phyloP scores from a whole-genome alignment of 2,888 invertebrate species.

The Hololepta plana region DNA sequence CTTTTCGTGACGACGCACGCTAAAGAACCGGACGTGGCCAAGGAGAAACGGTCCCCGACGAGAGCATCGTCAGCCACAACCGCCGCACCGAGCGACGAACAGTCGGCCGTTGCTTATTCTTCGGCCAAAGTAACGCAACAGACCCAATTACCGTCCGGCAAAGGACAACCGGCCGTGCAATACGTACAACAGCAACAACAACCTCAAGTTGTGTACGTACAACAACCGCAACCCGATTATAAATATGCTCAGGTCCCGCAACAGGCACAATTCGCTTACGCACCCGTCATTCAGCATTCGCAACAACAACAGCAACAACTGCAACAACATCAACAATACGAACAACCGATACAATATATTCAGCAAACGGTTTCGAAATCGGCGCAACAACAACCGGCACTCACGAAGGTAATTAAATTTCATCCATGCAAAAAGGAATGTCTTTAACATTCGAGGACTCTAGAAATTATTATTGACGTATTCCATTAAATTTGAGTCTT shows the following conservation, averaged over 20 bases:
- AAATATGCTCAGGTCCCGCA: slow-evolving; percentile 8
- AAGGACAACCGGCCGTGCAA: slow-evolving; percentile 8
- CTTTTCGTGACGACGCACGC: slow-evolving; percentile 6
- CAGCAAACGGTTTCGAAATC: slow-evolving; percentile 1
- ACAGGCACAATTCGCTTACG: slow-evolving; percentile 7
- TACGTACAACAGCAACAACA: slow-evolving; percentile 10
- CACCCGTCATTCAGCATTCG: slow-evolving; percentile 6
- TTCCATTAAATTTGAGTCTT: too few relatives aligned
- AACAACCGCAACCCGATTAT: slow-evolving; percentile 7
- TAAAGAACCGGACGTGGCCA: slow-evolving; percentile 7
- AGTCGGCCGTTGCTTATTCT: slow-evolving; percentile 9
- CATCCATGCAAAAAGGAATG: too few relatives aligned
- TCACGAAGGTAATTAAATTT: too few relatives aligned
- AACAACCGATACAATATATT: not conserved
- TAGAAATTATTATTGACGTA: too few relatives aligned
- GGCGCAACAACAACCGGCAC: slow-evolving; percentile 2
- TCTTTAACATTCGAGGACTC: too few relatives aligned
- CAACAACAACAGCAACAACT: slow-evolving; percentile 7
- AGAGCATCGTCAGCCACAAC: not conserved
- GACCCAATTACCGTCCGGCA: slow-evolving; percentile 6
- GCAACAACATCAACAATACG: slow-evolving; percentile 2
- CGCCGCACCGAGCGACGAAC: too few relatives aligned
- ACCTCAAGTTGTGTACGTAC: slow-evolving; percentile 9
- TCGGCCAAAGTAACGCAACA: slow-evolving; percentile 10
- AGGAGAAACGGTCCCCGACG: slow-evolving; percentile 8